Evolutionary conservation across 2,797 vertebrate species (phyloP).

Genomic region (Argyrosomus regius): DNA sequence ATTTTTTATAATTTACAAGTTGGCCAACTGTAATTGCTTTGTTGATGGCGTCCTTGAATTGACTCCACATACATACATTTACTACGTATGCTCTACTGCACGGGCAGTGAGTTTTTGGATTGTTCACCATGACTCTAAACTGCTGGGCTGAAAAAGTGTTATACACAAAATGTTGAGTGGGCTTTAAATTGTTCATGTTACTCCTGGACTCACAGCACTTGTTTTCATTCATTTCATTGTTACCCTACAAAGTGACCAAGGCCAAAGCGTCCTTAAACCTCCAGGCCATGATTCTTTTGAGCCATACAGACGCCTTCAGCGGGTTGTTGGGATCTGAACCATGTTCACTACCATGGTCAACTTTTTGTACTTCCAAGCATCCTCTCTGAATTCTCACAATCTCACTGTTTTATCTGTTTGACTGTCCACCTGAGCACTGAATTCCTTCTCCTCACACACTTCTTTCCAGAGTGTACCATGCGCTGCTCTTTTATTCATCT

Average conservation of each 20-base stretch:
- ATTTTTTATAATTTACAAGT: conserved; percentile 8
- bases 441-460: neutral
- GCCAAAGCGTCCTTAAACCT: conserved; percentile 2
- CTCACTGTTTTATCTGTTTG: conserved; percentile 1
- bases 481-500: neutral
- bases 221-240: conserved; percentile 1
- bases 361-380: neutral
- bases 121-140: conserved; percentile 2
- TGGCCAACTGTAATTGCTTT: conserved; percentile 1
- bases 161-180: conserved; percentile 12
- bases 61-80: conserved; percentile 2
- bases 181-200: neutral
- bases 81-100: neutral
- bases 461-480: neutral
- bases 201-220: neutral
- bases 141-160: neutral
- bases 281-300: neutral
- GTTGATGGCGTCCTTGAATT: neutral
- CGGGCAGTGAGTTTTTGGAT: neutral
- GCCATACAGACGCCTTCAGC: neutral
- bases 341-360: neutral
- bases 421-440: neutral
- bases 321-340: neutral
- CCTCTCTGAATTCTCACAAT: neutral
- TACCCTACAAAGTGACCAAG: neutral